Evolutionary conservation across 2,888 invertebrate species (phyloP).

Genomic region (Sussaba pulchella): DNA sequence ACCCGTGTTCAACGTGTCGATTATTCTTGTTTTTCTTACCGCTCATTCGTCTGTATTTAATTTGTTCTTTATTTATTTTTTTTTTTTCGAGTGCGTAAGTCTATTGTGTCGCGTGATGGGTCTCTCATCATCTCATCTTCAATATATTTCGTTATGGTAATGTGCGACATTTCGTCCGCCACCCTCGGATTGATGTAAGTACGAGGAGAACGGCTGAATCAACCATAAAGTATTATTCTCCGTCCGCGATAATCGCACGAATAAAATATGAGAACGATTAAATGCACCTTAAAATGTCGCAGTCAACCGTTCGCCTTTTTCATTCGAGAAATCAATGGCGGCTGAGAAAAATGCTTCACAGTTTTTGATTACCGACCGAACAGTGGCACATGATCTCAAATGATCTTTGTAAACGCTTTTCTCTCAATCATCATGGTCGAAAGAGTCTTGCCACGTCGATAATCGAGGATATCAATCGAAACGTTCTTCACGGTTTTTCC

Average conservation of each 20-base stretch:
- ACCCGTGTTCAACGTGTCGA: slow-evolving; percentile 38
- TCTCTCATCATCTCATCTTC: slow-evolving; percentile 57
- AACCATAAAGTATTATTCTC: too few relatives aligned
- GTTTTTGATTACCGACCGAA: too few relatives aligned
- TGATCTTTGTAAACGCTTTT: slow-evolving; percentile 68
- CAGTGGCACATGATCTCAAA: too few relatives aligned
- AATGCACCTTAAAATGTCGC: too few relatives aligned
- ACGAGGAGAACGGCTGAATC: too few relatives aligned
- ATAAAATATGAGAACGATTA: too few relatives aligned
- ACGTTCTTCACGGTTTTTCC: slow-evolving; percentile 1
- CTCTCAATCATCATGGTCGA: slow-evolving; percentile 77
- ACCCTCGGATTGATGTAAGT: too few relatives aligned
- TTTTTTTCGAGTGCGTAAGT: slow-evolving; percentile 19
- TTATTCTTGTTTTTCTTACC: slow-evolving; percentile 49
- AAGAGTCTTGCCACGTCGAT: slow-evolving; percentile 73
- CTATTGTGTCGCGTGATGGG: slow-evolving; percentile 55
- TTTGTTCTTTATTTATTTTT: neutral
- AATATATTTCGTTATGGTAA: slow-evolving; percentile 59
- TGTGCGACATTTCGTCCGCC: too few relatives aligned
- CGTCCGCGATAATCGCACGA: too few relatives aligned
- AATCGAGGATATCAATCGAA: slow-evolving; percentile 53
- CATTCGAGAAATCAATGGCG: too few relatives aligned
- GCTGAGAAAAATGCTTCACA: too few relatives aligned
- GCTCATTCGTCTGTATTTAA: slow-evolving; percentile 25
- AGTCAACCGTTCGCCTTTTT: too few relatives aligned